Evolutionary conservation across 2,113 vertebrate genomes (phyloP).

Genomic region (Pomatostomus ruficeps): DNA sequence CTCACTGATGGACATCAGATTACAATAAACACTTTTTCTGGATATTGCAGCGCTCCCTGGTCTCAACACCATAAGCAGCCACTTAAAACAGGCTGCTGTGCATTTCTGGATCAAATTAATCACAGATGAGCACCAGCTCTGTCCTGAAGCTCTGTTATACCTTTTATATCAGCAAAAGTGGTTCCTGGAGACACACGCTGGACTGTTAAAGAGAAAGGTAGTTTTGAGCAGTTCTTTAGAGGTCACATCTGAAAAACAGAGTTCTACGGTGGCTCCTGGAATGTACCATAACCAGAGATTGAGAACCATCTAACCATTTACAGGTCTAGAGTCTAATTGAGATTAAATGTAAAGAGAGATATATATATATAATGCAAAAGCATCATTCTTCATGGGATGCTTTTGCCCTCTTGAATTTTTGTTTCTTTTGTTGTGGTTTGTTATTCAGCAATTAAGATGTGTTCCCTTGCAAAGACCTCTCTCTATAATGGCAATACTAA

Average conservation of each 20-base stretch:
- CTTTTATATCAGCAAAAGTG: not conserved
- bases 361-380: not conserved
- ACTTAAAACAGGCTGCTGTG: not conserved
- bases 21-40: not conserved
- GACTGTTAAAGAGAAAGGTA: not conserved
- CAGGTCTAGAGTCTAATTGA: not conserved
- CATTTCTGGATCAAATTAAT: not conserved
- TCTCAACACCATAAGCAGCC: fast-evolving
- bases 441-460: not conserved
- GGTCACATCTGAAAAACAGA: not conserved
- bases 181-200: not conserved
- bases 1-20: not conserved
- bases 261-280: not conserved
- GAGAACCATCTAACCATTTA: not conserved
- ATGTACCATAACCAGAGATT: not conserved
- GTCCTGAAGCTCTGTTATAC: not conserved
- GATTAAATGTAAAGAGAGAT: not conserved
- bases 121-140: not conserved
- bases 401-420: not conserved
- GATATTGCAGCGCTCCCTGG: not conserved
- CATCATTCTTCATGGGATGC: not conserved
- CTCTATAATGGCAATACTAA: not conserved
- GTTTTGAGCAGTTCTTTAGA: not conserved
- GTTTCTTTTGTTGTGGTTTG: not conserved
- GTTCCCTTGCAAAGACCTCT: not conserved